These are phyloP conservation scores for Naja naja DNA, from an alignment of 2,113 vertebrate species.

Conservation along the genomic window DNA sequence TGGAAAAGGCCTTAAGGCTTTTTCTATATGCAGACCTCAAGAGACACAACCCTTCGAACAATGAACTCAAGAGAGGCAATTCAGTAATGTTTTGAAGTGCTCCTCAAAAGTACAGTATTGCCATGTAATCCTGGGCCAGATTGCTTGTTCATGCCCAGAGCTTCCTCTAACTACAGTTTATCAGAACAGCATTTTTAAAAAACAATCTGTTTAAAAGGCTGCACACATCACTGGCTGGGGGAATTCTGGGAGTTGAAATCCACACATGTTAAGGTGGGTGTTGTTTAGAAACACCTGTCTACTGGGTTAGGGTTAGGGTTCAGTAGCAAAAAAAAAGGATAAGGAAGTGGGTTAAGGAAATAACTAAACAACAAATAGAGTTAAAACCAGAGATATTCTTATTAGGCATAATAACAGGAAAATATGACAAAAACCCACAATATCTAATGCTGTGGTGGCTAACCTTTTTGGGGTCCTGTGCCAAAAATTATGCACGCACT, in stretches of 20 bases:
- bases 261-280: not conserved
- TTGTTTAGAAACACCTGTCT: not conserved
- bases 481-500: too few species aligned
- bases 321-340: too few species aligned
- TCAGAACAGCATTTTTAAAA: not conserved
- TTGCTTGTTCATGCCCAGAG: not conserved
- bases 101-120: not conserved
- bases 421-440: too few species aligned
- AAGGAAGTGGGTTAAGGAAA: too few species aligned
- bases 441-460: too few species aligned
- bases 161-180: not conserved
- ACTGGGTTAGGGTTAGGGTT: not conserved
- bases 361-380: too few species aligned
- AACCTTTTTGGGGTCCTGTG: too few species aligned
- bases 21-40: not conserved
- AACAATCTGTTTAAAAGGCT: not conserved
- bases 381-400: too few species aligned
- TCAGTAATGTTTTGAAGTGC: not conserved
- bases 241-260: not conserved
- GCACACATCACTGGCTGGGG: not conserved
- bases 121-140: not conserved
- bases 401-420: too few species aligned
- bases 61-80: not conserved
- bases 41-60: not conserved
- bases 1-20: not conserved